Conservation (phyloP, 2,888 invertebrate genomes). For the Lamellibrachia satsuma region DNA sequence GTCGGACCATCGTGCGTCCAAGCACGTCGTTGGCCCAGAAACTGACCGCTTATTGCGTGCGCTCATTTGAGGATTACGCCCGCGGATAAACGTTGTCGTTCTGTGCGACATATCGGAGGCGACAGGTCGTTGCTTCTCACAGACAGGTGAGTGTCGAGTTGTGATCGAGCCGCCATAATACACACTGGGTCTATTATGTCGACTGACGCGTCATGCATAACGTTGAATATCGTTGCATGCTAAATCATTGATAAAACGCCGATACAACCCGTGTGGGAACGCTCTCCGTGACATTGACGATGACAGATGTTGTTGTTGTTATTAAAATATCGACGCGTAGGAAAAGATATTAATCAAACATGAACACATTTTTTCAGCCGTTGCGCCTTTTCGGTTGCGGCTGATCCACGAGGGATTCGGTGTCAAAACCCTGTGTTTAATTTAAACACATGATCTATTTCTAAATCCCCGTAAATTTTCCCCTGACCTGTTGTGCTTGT, state of each 20-base stretch:
- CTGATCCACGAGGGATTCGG: no score
- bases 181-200: neutral
- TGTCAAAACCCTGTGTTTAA: no score
- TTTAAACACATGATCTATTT: no score
- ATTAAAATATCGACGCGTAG: neutral
- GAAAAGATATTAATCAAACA: conserved; percentile 1
- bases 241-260: neutral
- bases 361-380: neutral
- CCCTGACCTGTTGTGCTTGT: no score
- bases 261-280: neutral
- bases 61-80: neutral
- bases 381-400: no score
- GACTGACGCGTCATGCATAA: neutral
- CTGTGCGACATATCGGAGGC: neutral
- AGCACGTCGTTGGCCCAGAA: neutral
- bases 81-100: neutral
- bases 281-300: neutral
- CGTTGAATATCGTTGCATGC: conserved; percentile 1
- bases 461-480: no score
- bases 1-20: neutral
- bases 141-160: neutral
- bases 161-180: neutral
- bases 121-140: neutral
- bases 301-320: neutral
- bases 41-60: no score